Evolutionary conservation across 1,140 invertebrate species (phyloP).

Genomic region (Kradibia gibbosae): DNA sequence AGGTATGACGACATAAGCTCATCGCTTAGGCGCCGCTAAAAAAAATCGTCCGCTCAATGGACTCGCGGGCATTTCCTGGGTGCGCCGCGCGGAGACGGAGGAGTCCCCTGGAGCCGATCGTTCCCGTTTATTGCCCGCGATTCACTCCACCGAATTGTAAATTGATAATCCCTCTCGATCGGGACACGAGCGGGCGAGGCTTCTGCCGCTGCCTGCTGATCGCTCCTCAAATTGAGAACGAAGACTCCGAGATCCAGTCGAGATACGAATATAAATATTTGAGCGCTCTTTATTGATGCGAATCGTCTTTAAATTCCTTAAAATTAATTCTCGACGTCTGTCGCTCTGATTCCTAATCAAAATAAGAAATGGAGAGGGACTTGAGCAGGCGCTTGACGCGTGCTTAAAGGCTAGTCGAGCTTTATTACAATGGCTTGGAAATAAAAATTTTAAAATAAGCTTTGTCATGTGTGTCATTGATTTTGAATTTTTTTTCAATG

Average conservation of each 20-base stretch:
- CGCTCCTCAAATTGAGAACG: neutral
- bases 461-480: neutral
- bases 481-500: too few species aligned
- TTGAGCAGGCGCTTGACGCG: neutral
- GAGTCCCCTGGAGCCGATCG: too few species aligned
- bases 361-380: neutral
- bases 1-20: constrained; percentile 3
- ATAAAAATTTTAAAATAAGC: neutral
- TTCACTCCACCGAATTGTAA: too few species aligned
- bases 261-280: neutral
- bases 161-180: too few species aligned
- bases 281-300: neutral
- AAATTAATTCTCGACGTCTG: neutral
- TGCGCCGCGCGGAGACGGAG: too few species aligned
- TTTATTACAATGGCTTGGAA: neutral
- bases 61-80: constrained; percentile 27
- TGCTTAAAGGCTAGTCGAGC: neutral
- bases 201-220: too few species aligned
- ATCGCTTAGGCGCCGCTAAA: constrained; percentile 37
- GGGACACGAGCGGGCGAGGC: too few species aligned
- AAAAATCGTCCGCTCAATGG: constrained; percentile 9
- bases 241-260: neutral
- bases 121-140: constrained; percentile 43
- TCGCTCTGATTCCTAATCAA: constrained; percentile 16
- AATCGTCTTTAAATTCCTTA: neutral